Evolutionary conservation across 2,113 vertebrate species (phyloP).

Genomic region (Rousettus leschenaultii): DNA sequence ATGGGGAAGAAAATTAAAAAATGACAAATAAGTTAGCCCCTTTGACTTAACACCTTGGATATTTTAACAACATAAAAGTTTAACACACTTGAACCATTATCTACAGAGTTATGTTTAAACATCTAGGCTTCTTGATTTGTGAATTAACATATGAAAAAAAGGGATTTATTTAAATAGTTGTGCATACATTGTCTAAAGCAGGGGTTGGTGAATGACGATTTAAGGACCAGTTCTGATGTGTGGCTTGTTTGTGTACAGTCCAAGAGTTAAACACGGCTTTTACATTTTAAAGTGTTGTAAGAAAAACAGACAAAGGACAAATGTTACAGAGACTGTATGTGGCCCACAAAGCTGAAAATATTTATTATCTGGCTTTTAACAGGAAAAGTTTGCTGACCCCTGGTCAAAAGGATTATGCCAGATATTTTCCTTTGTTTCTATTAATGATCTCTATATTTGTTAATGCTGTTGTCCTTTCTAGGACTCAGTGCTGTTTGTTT

Average conservation of each 20-base stretch:
- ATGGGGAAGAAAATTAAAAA: neutral
- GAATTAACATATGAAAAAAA: neutral
- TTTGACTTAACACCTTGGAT: neutral
- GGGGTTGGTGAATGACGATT: neutral
- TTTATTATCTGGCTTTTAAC: neutral
- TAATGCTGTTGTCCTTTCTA: neutral
- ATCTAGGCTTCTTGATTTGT: neutral
- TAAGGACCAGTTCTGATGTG: neutral
- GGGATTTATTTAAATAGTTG: neutral
- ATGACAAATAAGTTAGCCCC: neutral
- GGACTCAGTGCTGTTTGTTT: neutral
- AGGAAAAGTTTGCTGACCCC: neutral
- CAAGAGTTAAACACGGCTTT: conserved; percentile 4
- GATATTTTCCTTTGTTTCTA: neutral
- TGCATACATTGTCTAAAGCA: neutral
- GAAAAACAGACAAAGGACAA: conserved; percentile 3
- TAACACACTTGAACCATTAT: neutral
- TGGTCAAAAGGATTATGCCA: neutral
- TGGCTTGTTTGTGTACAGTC: neutral
- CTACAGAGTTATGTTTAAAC: conserved; percentile 14
- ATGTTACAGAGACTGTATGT: neutral
- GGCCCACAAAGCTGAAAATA: neutral
- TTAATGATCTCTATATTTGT: neutral
- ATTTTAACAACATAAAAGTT: neutral
- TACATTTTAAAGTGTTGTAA: conserved; percentile 20